Percentiles rank a stretch among this genome's conserved stretches.
Evolutionary conservation across 2,113 vertebrate genomes (phyloP).

Genomic region (Atractosteus spatula): DNA sequence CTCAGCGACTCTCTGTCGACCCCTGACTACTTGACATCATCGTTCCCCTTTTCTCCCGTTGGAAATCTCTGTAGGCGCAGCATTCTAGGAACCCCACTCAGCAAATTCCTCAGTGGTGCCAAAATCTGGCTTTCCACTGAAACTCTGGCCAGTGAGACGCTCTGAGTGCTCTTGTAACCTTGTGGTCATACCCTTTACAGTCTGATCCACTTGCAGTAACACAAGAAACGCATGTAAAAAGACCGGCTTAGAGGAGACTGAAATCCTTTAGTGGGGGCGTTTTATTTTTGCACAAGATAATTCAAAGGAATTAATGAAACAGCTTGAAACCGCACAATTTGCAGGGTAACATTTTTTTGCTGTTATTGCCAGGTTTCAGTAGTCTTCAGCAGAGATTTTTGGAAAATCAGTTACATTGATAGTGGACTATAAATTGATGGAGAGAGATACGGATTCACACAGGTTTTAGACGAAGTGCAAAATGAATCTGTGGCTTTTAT

Average conservation of each 20-base stretch:
- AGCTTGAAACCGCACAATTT: slow-evolving; percentile 37
- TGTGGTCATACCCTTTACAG: slow-evolving; percentile 10
- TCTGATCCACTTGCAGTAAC: not conserved
- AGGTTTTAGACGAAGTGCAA: slow-evolving; percentile 14
- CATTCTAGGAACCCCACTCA: slow-evolving; percentile 85
- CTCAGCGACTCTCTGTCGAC: slow-evolving; percentile 44
- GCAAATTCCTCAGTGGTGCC: slow-evolving; percentile 92
- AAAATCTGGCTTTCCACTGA: slow-evolving; percentile 95
- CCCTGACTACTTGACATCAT: slow-evolving; percentile 85
- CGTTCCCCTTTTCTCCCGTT: slow-evolving; percentile 88
- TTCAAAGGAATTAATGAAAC: slow-evolving; percentile 20
- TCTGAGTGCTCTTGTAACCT: slow-evolving; percentile 39
- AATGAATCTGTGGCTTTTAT: slow-evolving; percentile 36
- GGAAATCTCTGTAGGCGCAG: slow-evolving; percentile 88
- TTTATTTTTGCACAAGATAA: slow-evolving; percentile 28
- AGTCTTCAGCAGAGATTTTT: slow-evolving; percentile 38
- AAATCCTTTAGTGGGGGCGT: slow-evolving; percentile 32
- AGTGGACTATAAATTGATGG: slow-evolving; percentile 3
- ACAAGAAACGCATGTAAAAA: not conserved
- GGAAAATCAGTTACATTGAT: slow-evolving; percentile 23
- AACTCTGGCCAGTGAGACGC: slow-evolving; percentile 83
- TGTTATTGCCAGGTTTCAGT: slow-evolving; percentile 25
- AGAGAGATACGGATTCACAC: not conserved
- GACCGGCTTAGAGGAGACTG: slow-evolving; percentile 21
- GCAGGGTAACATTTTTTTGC: slow-evolving; percentile 16